These are phyloP conservation scores for Cyaniris semiargus DNA, from an alignment of 2,888 invertebrate species.

Conservation along the genomic window DNA sequence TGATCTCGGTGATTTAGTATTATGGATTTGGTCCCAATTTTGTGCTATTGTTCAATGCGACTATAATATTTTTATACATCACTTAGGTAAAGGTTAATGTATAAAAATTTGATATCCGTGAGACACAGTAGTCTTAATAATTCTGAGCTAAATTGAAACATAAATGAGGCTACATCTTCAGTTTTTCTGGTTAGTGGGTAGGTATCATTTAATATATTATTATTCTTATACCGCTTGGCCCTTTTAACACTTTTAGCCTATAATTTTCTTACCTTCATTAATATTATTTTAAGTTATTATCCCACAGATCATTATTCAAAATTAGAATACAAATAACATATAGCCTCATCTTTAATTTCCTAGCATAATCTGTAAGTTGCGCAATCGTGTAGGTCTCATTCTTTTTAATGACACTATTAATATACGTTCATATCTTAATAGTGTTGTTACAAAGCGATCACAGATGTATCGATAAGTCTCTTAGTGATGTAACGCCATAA, in stretches of 20 bases:
- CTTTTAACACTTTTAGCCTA: no score
- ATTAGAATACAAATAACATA: not conserved
- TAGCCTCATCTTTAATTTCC: not conserved
- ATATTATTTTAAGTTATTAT: not conserved
- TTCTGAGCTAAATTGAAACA: no score
- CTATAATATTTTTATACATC: not conserved
- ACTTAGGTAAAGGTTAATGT: not conserved
- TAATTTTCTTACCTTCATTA: not conserved
- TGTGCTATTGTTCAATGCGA: not conserved
- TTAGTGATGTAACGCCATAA: slow-evolving; percentile 23
- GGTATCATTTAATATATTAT: no score
- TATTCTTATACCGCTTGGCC: no score
- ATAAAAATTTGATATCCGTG: not conserved
- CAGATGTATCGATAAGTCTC: slow-evolving; percentile 30
- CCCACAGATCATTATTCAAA: not conserved
- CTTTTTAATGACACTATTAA: slow-evolving; percentile 36
- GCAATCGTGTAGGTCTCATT: not conserved
- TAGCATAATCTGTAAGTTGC: not conserved
- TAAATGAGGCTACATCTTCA: no score
- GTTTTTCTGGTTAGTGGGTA: no score
- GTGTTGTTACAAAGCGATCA: slow-evolving; percentile 33
- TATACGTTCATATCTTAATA: slow-evolving; percentile 34
- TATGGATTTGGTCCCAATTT: not conserved
- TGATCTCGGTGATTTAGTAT: not conserved
- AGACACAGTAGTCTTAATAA: not conserved